Conservation (phyloP, 92 coral and sea anemone species). For the Zoanthus sociatus region DNA sequence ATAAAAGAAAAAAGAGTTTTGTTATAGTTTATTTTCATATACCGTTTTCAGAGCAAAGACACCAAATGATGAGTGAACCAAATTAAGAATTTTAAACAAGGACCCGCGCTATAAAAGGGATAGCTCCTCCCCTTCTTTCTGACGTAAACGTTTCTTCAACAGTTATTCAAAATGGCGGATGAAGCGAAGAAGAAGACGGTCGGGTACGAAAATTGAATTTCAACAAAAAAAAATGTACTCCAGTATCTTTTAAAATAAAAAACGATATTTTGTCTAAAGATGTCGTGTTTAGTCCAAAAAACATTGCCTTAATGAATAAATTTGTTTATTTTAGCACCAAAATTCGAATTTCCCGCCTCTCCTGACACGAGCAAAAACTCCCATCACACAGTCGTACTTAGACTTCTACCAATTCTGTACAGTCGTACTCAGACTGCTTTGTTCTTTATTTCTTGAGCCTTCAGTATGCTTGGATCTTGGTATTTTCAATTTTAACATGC, state of each 20-base stretch:
- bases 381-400: constrained; percentile 18
- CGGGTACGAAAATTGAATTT: not conserved
- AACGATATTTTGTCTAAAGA: not conserved
- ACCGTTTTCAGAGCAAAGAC: too few species aligned
- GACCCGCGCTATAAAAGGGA: too few species aligned
- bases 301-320: not conserved
- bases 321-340: not conserved
- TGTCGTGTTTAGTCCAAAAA: not conserved
- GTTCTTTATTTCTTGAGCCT: constrained; percentile 30
- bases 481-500: constrained; percentile 14
- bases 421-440: constrained; percentile 23
- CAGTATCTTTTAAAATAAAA: not conserved
- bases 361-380: not conserved
- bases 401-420: constrained; percentile 4
- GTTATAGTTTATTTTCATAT: too few species aligned
- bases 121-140: too few species aligned
- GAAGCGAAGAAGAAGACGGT: too few species aligned
- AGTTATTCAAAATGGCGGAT: too few species aligned
- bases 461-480: constrained; percentile 21
- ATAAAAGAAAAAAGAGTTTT: too few species aligned
- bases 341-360: constrained; percentile 15
- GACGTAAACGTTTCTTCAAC: too few species aligned
- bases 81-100: too few species aligned
- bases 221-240: constrained; percentile 7
- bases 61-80: too few species aligned